Conservation (phyloP, 2,888 invertebrate species). For the Digitonthophagus gazella region DNA sequence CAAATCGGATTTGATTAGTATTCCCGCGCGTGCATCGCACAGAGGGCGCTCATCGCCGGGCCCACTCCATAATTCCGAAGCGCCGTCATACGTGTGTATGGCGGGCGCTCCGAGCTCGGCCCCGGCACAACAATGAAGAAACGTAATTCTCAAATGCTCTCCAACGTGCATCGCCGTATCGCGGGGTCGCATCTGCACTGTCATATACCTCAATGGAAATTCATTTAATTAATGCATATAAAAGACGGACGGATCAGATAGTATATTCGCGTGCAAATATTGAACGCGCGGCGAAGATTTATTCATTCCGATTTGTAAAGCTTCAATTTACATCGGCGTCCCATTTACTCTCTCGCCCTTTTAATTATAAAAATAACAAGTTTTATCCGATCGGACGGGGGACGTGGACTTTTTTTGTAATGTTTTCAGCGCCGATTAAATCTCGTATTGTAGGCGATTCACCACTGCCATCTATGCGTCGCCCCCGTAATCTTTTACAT, state of each 20-base stretch:
- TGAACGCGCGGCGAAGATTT: conserved; percentile 20
- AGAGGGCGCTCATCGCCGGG: conserved; percentile 32
- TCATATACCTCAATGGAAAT: conserved; percentile 29
- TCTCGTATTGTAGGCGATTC: neutral
- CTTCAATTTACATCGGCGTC: conserved; percentile 13
- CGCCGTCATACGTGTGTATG: conserved; percentile 1
- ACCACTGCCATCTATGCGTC: neutral
- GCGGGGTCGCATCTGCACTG: conserved; percentile 25
- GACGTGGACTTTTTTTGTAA: neutral
- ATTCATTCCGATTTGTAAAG: conserved; percentile 15
- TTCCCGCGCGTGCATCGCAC: conserved; percentile 31
- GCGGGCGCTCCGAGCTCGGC: neutral
- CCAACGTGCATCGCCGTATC: conserved; percentile 38
- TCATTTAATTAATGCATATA: conserved; percentile 29
- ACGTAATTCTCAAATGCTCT: conserved; percentile 43
- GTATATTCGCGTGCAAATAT: conserved; percentile 29
- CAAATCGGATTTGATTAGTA: conserved; percentile 49
- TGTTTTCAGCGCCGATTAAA: neutral
- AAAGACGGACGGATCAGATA: conserved; percentile 21
- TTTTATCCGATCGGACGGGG: neutral
- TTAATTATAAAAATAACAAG: conserved; percentile 14
- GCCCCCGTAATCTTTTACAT: neutral
- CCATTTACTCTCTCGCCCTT: neutral
- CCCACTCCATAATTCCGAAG: conserved; percentile 29
- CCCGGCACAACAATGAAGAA: conserved; percentile 41